These are phyloP conservation scores for Scaptomyza flava DNA, from an alignment of 2,888 invertebrate genomes.

Conservation along the genomic window DNA sequence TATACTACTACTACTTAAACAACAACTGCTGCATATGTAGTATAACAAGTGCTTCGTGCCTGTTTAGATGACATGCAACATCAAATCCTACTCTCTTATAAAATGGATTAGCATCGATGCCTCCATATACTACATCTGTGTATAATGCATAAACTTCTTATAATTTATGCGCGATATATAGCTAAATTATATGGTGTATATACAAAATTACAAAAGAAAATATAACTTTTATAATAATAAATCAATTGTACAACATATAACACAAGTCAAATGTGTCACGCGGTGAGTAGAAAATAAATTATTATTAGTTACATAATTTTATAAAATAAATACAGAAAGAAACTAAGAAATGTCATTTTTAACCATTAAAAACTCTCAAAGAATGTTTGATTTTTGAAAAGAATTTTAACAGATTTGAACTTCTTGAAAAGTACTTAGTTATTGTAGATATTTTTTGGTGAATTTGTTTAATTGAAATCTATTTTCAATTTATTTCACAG, in stretches of 20 bases:
- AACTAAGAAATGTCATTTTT: neutral
- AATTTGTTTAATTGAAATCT: conserved; percentile 32
- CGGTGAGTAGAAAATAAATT: conserved; percentile 78
- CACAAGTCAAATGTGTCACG: conserved; percentile 83
- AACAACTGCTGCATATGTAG: neutral
- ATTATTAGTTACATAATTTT: neutral
- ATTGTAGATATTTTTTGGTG: neutral
- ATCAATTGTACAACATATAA: conserved; percentile 72
- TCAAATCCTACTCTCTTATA: conserved; percentile 3
- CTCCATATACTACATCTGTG: conserved; percentile 55
- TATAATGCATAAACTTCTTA: conserved; percentile 51
- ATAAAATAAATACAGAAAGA: neutral
- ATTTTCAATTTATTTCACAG: conserved; percentile 67
- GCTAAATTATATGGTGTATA: conserved; percentile 66
- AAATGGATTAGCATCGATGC: conserved; percentile 61
- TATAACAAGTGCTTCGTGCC: conserved; percentile 28
- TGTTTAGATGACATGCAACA: conserved; percentile 39
- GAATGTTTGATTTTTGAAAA: neutral
- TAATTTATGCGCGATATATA: conserved; percentile 65
- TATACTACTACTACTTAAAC: conserved; percentile 1
- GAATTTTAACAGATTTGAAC: neutral
- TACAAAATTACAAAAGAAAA: conserved; percentile 32
- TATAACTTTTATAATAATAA: conserved; percentile 25
- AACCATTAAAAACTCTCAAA: neutral
- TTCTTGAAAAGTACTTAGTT: too few relatives aligned